phyloP scores from a whole-genome alignment of 2,797 vertebrate species.

The Schizopygopsis pylzovi region DNA sequence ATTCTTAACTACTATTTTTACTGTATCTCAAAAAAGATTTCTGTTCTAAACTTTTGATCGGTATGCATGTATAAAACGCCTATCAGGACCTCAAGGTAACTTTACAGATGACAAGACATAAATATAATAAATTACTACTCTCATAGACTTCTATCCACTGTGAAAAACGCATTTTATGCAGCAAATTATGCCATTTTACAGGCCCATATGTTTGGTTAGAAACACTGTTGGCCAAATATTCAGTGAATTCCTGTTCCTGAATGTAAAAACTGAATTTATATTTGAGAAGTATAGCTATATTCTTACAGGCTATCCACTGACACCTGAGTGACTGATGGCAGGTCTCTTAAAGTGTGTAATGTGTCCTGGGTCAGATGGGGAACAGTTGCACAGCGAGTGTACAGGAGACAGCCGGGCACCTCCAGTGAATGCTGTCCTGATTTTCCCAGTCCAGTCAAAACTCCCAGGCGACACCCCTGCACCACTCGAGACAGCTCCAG shows the following conservation, averaged over 20 bases:
- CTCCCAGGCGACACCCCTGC: constrained; percentile 84
- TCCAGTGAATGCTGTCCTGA: constrained; percentile 76
- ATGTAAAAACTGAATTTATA: neutral
- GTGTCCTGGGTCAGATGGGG: constrained; percentile 92
- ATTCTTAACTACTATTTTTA: too few relatives aligned
- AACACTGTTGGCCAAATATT: neutral
- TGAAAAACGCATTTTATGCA: neutral
- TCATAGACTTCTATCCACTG: neutral
- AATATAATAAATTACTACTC: neutral
- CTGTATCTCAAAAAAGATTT: neutral
- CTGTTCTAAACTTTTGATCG: neutral
- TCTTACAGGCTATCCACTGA: constrained; percentile 87
- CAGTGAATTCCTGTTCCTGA: neutral
- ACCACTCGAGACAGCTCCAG: constrained; percentile 80
- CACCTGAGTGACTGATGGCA: constrained; percentile 87
- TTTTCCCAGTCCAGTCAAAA: constrained; percentile 80
- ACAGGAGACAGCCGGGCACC: constrained; percentile 89
- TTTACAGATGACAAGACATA: neutral
- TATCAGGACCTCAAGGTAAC: neutral
- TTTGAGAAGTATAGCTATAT: neutral
- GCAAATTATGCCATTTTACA: neutral
- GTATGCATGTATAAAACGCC: neutral
- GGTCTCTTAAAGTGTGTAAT: constrained; percentile 75
- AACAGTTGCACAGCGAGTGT: constrained; percentile 87
- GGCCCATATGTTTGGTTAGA: neutral